Base-by-base conservation (phyloP, 2,888 invertebrate species). In the Drosophila mercatorum region DNA sequence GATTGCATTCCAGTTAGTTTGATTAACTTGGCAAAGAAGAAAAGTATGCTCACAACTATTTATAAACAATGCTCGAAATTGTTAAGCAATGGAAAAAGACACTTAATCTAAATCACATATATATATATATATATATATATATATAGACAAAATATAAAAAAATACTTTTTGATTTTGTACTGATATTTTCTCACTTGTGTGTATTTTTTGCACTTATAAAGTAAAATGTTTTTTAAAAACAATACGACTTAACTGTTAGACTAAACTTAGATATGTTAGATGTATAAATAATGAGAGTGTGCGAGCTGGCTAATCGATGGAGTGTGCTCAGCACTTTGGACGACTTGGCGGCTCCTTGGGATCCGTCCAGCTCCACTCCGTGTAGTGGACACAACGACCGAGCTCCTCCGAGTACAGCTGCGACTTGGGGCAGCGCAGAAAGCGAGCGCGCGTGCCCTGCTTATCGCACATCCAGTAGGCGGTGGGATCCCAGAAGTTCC, bases 401-500 rank as follows among this genome's bases (percentile, higher is more conserved):
- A 83, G 67, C 22, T 87, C 83, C 63, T 91, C 92, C 56, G 86
- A 89, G 53, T 84, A 91, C 7, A 91, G 69, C 61, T 91, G 78
- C 1, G 91, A 81, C 43, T 79, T 64, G 6, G 83, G 83, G 59
- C 92, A 92, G 43, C 81, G 90, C 43, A 80, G 80, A 5, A 84
- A 74, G 26, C 78, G 75, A 0, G 91, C 92, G 0, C 82, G 78
- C 14, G 80, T 80, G 2, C 86, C 90, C 61, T 87, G 86, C 71
- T 72, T 78, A 0, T 89, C 90, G 71, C 92, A 92, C 60, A 89
- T 78, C 92, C 92, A 92, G 63, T 90, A 92, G 0, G 90, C 78
- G 8, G 92, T 92, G 38, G 92, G 92, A 75, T 92, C 92, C 90
- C 92, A 91, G 75, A 90, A 91, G 57, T 92, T 87, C 26, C 91